Base-by-base conservation (phyloP, 2,888 invertebrate species). In the Trichacis sp. region DNA sequence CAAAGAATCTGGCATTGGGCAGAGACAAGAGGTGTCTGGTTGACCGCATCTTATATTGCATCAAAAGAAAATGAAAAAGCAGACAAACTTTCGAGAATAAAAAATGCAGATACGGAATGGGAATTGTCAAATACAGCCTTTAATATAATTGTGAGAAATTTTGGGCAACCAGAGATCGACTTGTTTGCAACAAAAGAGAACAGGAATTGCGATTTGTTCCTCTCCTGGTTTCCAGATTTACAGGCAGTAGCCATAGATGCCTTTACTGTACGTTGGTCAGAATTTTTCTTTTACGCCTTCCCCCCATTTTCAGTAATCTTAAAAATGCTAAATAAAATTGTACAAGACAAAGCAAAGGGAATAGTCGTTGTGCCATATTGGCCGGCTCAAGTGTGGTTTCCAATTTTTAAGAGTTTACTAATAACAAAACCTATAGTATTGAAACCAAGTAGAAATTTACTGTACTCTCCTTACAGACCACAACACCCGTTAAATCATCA, bases 291-390 rank as follows among this genome's bases (percentile, higher is more conserved):
- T 14, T 64, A 68, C 29, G 63, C 65, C 12, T 65, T 67, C 45
- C 60, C 67, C 5, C 67, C 69, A 0, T 68, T 68, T 40, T 40
- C 65, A 1, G 1, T 71, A 11, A 68, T 71, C 29, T 24, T 62
- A 15, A 61, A 48, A 49, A 45, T 48, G 2, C 14, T 69, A 8
- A 36, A 45, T 54, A 73, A 73, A 52, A 69, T 72, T 9, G 50
- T 14, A 12, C 45, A 30, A 1, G 77, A 82, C 20, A 69, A 64
- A 45, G 74, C 78, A 2, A 53, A 50, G 18, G 77, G 77, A 1
- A 74, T 80, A 20, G 45, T 80, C 11, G 74, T 79, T 1, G 75
- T 76, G 8, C 78, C 74, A 11, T 29, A 58, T 6, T 80, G 72
- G 77, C 64, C 68, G 36, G 58, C 64, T 1, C 77, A 78, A 54